Conservation (phyloP, 2,113 vertebrate genomes). For the Climacteris rufus region DNA sequence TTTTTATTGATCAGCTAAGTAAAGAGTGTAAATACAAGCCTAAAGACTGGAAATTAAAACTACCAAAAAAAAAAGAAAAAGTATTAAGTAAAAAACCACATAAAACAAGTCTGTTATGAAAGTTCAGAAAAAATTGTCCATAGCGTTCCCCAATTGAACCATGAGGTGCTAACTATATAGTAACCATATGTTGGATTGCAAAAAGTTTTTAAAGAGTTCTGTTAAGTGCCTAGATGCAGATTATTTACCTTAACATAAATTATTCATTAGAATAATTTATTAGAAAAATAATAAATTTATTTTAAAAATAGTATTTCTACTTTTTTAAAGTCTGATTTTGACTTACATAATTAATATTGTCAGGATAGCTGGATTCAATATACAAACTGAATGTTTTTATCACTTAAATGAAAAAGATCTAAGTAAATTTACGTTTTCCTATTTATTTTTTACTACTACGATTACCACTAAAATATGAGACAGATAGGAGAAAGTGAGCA, state of each 20-base stretch:
- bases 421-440: neutral
- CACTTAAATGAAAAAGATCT: neutral
- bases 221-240: neutral
- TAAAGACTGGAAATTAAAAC: neutral
- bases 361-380: neutral
- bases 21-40: neutral
- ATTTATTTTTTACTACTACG: neutral
- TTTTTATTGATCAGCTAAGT: neutral
- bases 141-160: neutral
- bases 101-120: neutral
- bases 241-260: neutral
- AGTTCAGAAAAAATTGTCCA: neutral
- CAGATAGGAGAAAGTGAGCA: neutral
- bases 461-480: neutral
- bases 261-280: neutral
- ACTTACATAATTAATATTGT: neutral
- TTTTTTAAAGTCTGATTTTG: neutral
- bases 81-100: neutral
- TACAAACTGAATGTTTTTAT: neutral
- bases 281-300: neutral
- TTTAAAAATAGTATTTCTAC: neutral
- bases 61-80: neutral
- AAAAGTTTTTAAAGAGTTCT: neutral
- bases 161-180: neutral
- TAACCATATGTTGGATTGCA: neutral